phyloP scores from a whole-genome alignment of 2,113 vertebrate genomes.

The Dromiciops gliroides region DNA sequence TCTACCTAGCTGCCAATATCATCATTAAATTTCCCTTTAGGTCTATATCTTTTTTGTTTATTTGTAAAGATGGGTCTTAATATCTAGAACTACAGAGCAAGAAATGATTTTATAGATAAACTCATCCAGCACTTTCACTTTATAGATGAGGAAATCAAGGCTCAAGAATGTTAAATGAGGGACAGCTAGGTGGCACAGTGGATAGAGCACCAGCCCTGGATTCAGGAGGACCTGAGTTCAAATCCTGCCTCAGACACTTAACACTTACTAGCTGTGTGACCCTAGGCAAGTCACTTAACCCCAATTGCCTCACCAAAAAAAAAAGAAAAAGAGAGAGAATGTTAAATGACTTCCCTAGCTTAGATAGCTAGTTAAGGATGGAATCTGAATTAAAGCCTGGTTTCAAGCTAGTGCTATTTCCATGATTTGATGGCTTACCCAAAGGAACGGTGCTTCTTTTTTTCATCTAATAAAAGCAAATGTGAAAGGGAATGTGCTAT shows the following conservation, averaged over 20 bases:
- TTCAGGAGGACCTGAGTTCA: too few species aligned
- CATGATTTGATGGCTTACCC: neutral
- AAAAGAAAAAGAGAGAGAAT: too few species aligned
- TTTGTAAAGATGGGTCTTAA: neutral
- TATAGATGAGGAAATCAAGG: conserved; percentile 18
- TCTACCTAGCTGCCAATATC: neutral
- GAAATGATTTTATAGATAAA: neutral
- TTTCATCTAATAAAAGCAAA: neutral
- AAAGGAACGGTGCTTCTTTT: neutral
- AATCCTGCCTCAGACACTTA: too few species aligned
- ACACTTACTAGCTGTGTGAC: too few species aligned
- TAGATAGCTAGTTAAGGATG: conserved; percentile 33
- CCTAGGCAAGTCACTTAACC: too few species aligned
- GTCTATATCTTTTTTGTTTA: neutral
- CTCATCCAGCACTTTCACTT: neutral
- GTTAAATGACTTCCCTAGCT: conserved; percentile 25
- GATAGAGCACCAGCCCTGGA: too few species aligned
- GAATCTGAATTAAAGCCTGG: conserved; percentile 4
- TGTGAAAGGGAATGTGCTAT: neutral
- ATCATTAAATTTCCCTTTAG: neutral
- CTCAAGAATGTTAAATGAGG: neutral
- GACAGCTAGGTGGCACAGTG: too few species aligned
- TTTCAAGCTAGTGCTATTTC: conserved; percentile 47
- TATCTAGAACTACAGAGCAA: neutral
- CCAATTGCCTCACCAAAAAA: too few species aligned